phyloP scores from a whole-genome alignment of 2,888 invertebrate species.

The Heterodera filipjevi region DNA sequence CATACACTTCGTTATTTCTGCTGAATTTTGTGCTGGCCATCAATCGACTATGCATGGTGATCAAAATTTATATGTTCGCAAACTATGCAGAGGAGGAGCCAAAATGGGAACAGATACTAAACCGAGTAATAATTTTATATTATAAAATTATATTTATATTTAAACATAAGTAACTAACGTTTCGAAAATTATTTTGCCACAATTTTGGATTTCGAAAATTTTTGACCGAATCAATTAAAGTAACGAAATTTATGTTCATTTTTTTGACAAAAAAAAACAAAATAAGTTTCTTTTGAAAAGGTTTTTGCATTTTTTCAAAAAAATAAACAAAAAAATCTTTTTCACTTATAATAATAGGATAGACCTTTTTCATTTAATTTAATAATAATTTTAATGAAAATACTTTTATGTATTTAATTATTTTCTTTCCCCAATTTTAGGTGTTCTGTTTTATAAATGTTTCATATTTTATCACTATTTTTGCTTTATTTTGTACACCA shows the following conservation, averaged over 20 bases:
- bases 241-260: too few relatives aligned
- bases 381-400: too few relatives aligned
- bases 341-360: too few relatives aligned
- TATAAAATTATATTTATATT: too few relatives aligned
- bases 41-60: conserved; percentile 1
- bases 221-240: too few relatives aligned
- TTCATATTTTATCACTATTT: not conserved
- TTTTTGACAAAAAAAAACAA: too few relatives aligned
- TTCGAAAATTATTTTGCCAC: too few relatives aligned
- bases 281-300: not conserved
- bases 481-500: not conserved
- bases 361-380: too few relatives aligned
- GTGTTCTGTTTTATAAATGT: not conserved
- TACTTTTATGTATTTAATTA: not conserved
- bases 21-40: conserved; percentile 1
- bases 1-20: conserved; percentile 1
- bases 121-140: too few relatives aligned
- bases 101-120: not conserved
- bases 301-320: not conserved
- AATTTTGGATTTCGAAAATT: too few relatives aligned
- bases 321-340: not conserved
- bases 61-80: not conserved
- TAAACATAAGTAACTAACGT: too few relatives aligned
- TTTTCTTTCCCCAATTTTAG: not conserved
- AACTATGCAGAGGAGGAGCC: not conserved